Base-by-base conservation (phyloP, 2,797 vertebrate genomes). In the Denticeps clupeoides region DNA sequence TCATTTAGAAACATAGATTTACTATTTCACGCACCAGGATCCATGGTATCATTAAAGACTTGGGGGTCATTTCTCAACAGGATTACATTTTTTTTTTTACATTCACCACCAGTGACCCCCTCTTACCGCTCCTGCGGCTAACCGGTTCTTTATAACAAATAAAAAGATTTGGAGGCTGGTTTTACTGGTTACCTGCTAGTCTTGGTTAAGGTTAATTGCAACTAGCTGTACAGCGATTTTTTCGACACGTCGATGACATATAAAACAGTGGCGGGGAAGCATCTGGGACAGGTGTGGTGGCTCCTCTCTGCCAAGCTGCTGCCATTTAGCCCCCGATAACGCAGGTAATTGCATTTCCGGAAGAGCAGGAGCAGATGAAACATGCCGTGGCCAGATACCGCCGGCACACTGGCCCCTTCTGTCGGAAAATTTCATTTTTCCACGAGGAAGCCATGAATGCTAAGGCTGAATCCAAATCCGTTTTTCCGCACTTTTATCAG, bases 361-460 rank as follows among this genome's bases (percentile, higher is more conserved):
- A 89, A 90, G 81, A 88, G 81, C 75, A 82, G 79, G 83, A 87
- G 82, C 87, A 89, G 87, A 89, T 87, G 87, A 90, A 85, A 88
- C 65, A 67, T 75, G 80, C 80, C 73, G 73, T 56, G 66, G 78
- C 75, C 84, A 88, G 87, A 91, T 89, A 89, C 79, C 86, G 79
- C 79, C 49, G 77, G 78, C 82, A 87, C 77, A 84, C 83, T 83
- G 84, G 83, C 80, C 81, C 83, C 85, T 85, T 88, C 87, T 88
- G 85, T 86, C 60, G 82, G 84, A 87, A 89, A 90, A 88, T 82
- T 86, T 81, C 79, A 88, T 91, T 88, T 90, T 90, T 89, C 86
- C 87, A 77, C 80, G 81, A 87, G 86, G 86, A 90, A 85, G 85
- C 79, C 86, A 85, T 83, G 86, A 90, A 86, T 89, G 82, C 81